phyloP scores from a whole-genome alignment of 2,888 invertebrate species.

The Seladonia tumulorum region DNA sequence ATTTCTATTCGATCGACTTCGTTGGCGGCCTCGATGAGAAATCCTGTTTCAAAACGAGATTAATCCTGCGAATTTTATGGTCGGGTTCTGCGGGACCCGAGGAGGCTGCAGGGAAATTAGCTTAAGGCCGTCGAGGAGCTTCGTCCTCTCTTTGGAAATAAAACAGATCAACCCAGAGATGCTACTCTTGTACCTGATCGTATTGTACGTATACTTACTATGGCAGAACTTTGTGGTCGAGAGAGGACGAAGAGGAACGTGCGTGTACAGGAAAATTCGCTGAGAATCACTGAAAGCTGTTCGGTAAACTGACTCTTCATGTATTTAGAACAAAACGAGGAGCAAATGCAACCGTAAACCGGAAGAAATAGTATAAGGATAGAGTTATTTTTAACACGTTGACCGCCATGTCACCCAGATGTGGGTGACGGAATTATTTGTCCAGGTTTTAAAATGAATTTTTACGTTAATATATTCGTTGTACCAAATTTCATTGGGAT shows the following conservation, averaged over 20 bases:
- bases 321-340: background rate
- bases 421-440: no score
- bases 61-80: conserved; percentile 24
- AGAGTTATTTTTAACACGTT: background rate
- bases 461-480: no score
- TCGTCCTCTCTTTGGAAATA: conserved; percentile 62
- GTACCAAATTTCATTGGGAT: no score
- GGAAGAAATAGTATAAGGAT: background rate
- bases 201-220: conserved; percentile 73
- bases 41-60: conserved; percentile 19
- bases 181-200: conserved; percentile 81
- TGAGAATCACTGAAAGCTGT: conserved; percentile 10
- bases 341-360: background rate
- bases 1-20: background rate
- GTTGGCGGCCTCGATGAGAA: conserved; percentile 18
- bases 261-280: conserved; percentile 25
- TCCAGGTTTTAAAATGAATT: no score
- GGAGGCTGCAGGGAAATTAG: conserved; percentile 36
- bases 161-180: conserved; percentile 68
- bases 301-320: background rate
- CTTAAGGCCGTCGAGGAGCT: conserved; percentile 41
- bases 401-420: no score
- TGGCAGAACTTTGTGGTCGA: conserved; percentile 65
- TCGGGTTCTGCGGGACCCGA: conserved; percentile 14
- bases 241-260: conserved; percentile 58